Base-by-base conservation (phyloP, 1,140 invertebrate genomes). In the Listronotus oregonensis region DNA sequence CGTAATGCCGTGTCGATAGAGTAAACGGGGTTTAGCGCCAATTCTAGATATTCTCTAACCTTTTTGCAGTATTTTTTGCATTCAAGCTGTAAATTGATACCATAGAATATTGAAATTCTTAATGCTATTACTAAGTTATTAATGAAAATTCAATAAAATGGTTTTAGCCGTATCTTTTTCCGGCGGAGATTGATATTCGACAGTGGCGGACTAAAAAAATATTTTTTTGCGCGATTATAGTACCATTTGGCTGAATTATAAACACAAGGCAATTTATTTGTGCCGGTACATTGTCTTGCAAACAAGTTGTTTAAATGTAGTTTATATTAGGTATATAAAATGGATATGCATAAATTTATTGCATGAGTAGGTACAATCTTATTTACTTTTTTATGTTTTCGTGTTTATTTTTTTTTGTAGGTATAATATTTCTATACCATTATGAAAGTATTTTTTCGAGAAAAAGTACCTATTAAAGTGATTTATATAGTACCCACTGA, bases 1-100 rank as follows among this genome's bases (percentile, higher is more conserved):
- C 70, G 49, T 69, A 65, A 54, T 64, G 56, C 46, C 54, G 9
- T 55, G 47, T 62, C 34, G 27, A 18, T 55, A 34, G 18, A 34
- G 32, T 65, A 44, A 59, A 39, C 27, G 46, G 8, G n/a, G 14
- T 55, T 39, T 64, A 50, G 32, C 39, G 43, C 43, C 56, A 17
- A 43, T 44, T 32, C 21, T 17, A 39, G 14, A 50, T 31, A 15
- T 54, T 59, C 7, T 15, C 15, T 15, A 43, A 18, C 21, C 9
- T 5, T 49, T 60, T 50, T 7, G 14, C 11, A 37, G 9, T 34
- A 59, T 64, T 64, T 64, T 60, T 51, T 14, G 11, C 0, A 43
- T 15, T 21, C 6, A 21, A 40, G 10, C 43, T 27, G 6, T 14
- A 10, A 32, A 43, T 58, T 44, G 11, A 1, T 21, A 27, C 8